These are phyloP conservation scores for Anagrus nilaparvatae DNA, from an alignment of 1,140 invertebrate species.

Conservation along the genomic window DNA sequence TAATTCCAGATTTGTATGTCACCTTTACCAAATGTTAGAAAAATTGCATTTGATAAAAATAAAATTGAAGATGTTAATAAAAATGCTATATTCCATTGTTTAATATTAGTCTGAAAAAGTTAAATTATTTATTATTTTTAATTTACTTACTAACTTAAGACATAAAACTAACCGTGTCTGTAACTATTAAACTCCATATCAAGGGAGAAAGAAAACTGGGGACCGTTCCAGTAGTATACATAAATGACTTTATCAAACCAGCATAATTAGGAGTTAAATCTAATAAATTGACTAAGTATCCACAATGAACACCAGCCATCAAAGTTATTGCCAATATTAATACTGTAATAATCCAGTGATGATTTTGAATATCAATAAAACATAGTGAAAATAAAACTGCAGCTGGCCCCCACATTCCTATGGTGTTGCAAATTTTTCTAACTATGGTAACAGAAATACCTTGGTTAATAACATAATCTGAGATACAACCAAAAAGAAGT, in stretches of 20 bases:
- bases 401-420: slow-evolving; percentile 43
- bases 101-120: neutral
- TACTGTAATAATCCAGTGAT: slow-evolving; percentile 32
- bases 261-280: neutral
- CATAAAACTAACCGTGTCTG: neutral
- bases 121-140: neutral
- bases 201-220: neutral
- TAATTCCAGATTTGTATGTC: slow-evolving; percentile 1
- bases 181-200: neutral
- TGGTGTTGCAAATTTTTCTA: slow-evolving; percentile 55
- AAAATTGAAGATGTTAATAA: neutral
- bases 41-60: neutral
- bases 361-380: slow-evolving; percentile 17
- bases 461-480: slow-evolving; percentile 50
- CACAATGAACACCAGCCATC: slow-evolving; percentile 33
- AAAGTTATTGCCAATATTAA: slow-evolving; percentile 47
- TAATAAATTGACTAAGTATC: neutral
- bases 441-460: slow-evolving; percentile 42
- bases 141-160: too few species aligned
- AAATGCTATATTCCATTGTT: neutral
- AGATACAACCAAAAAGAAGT: slow-evolving; percentile 50
- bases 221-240: neutral
- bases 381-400: slow-evolving; percentile 35
- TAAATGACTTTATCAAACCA: neutral
- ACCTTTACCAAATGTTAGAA: neutral